phyloP scores from a whole-genome alignment of 2,888 invertebrate species.

The Caradrina clavipalpis region DNA sequence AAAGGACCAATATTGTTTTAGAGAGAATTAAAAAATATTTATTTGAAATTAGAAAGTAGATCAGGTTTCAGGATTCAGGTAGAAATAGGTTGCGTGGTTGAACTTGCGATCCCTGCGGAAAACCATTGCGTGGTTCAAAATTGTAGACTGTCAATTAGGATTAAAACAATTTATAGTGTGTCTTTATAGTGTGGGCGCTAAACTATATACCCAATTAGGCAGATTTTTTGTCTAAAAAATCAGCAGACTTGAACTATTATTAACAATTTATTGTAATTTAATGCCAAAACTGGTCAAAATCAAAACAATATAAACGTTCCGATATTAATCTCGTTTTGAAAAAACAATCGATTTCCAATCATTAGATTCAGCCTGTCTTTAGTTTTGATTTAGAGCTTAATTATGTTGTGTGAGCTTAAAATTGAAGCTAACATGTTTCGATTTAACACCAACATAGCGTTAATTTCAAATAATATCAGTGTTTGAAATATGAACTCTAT shows the following conservation, averaged over 20 bases:
- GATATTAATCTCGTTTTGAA: background rate
- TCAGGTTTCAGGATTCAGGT: too few relatives aligned
- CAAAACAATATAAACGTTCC: background rate
- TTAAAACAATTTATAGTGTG: too few relatives aligned
- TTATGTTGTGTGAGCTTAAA: background rate
- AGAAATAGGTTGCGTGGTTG: too few relatives aligned
- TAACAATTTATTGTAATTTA: slow-evolving; percentile 10
- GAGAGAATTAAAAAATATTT: too few relatives aligned
- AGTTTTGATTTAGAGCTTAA: background rate
- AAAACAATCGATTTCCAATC: slow-evolving; percentile 10
- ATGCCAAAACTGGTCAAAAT: slow-evolving; percentile 8
- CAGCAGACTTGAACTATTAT: background rate
- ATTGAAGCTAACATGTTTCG: background rate
- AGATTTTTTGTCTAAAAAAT: background rate
- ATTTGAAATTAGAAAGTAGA: too few relatives aligned
- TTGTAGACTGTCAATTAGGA: slow-evolving; percentile 4
- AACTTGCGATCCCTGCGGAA: background rate
- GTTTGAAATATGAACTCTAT: background rate
- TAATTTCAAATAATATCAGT: background rate
- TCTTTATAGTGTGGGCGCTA: background rate
- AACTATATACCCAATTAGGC: background rate
- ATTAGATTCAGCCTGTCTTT: slow-evolving; percentile 9
- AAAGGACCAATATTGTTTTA: background rate
- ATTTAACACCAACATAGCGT: too few relatives aligned
- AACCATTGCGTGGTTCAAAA: background rate